Percentiles rank a stretch among this genome's conserved stretches.
phyloP scores from a whole-genome alignment of 2,113 vertebrate species.

The Tachysurus vachellii region DNA sequence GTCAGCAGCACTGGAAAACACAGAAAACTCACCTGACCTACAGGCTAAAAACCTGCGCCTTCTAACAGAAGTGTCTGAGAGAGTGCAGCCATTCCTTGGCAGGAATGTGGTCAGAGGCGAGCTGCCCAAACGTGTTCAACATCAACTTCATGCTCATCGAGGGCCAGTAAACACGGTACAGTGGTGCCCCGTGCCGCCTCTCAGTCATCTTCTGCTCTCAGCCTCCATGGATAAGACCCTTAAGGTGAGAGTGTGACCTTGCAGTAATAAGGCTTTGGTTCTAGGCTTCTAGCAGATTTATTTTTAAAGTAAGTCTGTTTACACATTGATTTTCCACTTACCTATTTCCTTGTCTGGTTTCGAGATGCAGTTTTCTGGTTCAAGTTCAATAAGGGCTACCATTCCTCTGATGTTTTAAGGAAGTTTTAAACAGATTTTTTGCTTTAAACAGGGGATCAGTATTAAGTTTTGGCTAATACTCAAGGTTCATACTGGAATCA shows the following conservation, averaged over 20 bases:
- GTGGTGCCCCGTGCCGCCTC: slow-evolving; percentile 84
- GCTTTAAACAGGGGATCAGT: neutral
- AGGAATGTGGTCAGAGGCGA: slow-evolving; percentile 66
- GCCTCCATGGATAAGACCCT: slow-evolving; percentile 92
- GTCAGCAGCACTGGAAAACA: neutral
- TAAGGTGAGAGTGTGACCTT: slow-evolving; percentile 78
- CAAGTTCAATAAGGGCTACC: neutral
- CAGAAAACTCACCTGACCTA: neutral
- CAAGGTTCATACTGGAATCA: neutral
- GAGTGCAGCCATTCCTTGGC: slow-evolving; percentile 79
- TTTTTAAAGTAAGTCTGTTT: neutral
- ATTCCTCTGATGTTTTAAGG: neutral
- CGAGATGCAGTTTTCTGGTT: neutral
- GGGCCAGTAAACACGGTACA: slow-evolving; percentile 85
- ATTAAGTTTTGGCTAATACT: neutral
- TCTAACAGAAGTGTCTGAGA: slow-evolving; percentile 73
- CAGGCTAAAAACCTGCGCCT: slow-evolving; percentile 52
- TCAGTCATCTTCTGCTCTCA: slow-evolving; percentile 89
- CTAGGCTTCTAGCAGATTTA: neutral
- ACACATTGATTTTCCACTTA: neutral
- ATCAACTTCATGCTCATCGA: slow-evolving; percentile 77
- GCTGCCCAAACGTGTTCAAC: slow-evolving; percentile 76
- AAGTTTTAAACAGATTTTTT: neutral
- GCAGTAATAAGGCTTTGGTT: neutral
- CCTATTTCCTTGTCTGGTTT: neutral